A percentile compares a stretch with the other conserved stretches of the same genome.
Evolutionary conservation across 2,113 vertebrate species (phyloP).

Genomic region (Gymnorhina tibicen): DNA sequence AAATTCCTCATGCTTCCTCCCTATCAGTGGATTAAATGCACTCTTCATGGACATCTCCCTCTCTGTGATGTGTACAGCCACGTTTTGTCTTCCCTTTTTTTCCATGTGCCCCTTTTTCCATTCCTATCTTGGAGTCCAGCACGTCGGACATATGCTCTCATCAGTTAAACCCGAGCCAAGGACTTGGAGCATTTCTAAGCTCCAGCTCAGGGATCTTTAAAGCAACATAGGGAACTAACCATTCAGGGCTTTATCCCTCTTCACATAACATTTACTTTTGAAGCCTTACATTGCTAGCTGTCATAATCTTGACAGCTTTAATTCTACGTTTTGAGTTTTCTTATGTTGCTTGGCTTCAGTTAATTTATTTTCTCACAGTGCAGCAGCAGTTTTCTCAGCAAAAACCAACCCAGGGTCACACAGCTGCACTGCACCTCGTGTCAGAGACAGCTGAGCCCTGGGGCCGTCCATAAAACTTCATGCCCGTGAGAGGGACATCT

Average conservation of each 20-base stretch:
- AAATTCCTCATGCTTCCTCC: background rate
- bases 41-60: background rate
- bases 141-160: background rate
- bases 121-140: background rate
- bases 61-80: background rate
- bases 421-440: accelerated
- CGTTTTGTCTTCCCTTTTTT: background rate
- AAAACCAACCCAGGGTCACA: background rate
- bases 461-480: accelerated
- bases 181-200: background rate
- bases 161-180: background rate
- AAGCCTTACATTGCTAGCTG: background rate
- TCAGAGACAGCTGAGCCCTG: background rate
- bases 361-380: background rate
- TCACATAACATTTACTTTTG: background rate
- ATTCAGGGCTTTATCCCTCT: background rate
- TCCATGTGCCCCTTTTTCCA: background rate
- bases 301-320: background rate
- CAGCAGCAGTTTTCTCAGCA: background rate
- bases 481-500: background rate
- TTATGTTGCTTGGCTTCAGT: background rate
- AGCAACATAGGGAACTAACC: background rate
- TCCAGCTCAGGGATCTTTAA: background rate
- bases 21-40: background rate
- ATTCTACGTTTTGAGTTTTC: background rate